These are phyloP conservation scores for Percopsis transmontana DNA, from an alignment of 2,113 vertebrate species.

Conservation along the genomic window DNA sequence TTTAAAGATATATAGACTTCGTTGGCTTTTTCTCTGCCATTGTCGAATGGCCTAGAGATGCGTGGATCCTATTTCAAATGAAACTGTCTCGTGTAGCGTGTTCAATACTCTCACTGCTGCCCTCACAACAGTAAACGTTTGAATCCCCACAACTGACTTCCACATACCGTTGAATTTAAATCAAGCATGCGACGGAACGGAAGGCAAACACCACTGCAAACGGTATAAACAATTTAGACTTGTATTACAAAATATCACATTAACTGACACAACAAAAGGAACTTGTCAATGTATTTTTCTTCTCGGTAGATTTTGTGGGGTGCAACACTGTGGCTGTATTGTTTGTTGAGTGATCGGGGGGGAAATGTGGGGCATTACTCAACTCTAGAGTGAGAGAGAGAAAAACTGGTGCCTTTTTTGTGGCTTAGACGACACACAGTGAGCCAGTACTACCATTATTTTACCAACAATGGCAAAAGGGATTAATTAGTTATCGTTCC, in stretches of 20 bases:
- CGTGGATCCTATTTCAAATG: conserved; percentile 20
- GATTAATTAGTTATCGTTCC: conserved; percentile 59
- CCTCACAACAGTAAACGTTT: conserved; percentile 14
- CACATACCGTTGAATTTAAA: not conserved
- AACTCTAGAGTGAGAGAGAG: conserved; percentile 28
- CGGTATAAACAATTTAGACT: not conserved
- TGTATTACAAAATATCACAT: not conserved
- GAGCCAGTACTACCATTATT: conserved; percentile 30
- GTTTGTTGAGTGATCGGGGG: conserved; percentile 11
- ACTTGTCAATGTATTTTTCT: too few species aligned
- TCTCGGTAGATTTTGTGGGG: not conserved
- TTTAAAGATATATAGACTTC: not conserved
- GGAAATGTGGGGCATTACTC: conserved; percentile 17
- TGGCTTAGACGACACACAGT: conserved; percentile 3
- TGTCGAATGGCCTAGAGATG: conserved; percentile 15
- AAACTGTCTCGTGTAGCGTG: conserved; percentile 11
- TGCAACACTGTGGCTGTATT: conserved; percentile 10
- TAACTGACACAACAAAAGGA: too few species aligned
- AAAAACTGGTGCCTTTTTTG: conserved; percentile 13
- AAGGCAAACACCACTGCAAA: not conserved
- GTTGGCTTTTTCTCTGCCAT: conserved; percentile 12
- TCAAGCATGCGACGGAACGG: not conserved
- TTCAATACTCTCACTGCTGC: conserved; percentile 7
- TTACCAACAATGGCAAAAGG: conserved; percentile 37
- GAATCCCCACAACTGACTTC: not conserved